Evolutionary conservation across 2,888 invertebrate genomes (phyloP), one percentile per base, ranked within the genome.

Genomic region (Catocala sponsa): DNA sequence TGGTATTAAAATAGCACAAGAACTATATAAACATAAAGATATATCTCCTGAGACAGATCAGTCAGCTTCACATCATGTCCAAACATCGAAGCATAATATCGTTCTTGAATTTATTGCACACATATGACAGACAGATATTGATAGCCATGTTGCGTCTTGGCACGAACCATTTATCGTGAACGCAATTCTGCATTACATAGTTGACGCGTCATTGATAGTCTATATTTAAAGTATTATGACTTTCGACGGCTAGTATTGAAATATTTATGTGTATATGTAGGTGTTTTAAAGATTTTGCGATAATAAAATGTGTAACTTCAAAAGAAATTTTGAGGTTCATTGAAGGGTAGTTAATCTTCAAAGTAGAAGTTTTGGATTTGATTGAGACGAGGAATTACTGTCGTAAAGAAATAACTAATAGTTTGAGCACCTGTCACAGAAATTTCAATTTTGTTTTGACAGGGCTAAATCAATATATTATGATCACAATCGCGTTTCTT

Each of bases 141-240:
- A 87, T 86, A 82, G 61, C 73, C 76, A 58, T 62, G 70, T 68
- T 68, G 70, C 65, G 75, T 72, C 78, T 75, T 85, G 76, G 76
- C 76, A 86, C 79, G 78, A 68, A 63, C 67, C 81, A 82, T 84
- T 80, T 73, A 72, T 74, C 60, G 66, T 68, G 71, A 67, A 72
- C 72, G 83, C 85, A 84, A 81, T 83, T 80, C 63, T 73, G 71
- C 81, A 76, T 81, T 79, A 82, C 87, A 89, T 87, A 89, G 85
- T 86, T 84, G 86, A 85, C 84, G 90, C 89, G 82, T 86, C 89
- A 89, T 88, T 88, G 88, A 88, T 85, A 72, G 67, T 78, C 82
- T 85, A 83, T 86, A 88, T 85, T 84, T 83, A 81, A 75, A 76
- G 66, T 74, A 74, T 70, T 79, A 78, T 76, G 76, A 72, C 68